Evolutionary conservation across 2,888 invertebrate species (phyloP), one percentile per base, ranked within the genome.

Genomic region (Tachina grossa): DNA sequence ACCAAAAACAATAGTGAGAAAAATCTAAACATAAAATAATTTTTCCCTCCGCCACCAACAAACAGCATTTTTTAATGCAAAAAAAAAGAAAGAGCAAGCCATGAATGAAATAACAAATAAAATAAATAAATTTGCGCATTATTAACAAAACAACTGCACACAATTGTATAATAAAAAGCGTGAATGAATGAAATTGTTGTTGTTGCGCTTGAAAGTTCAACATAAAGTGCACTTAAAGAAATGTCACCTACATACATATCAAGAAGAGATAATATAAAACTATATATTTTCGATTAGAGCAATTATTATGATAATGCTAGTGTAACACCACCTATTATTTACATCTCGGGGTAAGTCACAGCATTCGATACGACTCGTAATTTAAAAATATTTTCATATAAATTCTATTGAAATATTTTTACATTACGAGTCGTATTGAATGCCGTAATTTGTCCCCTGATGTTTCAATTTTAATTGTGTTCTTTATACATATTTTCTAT

Each of bases 121-220:
- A 72, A 66, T 72, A 83, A 83, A 83, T 83, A 72, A 78, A 83
- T 83, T 72, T 83, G 43, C 72, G 61, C 59, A 59, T 83, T 83
- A 78, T 78, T 72, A 61, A 61, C 65, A 78, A n/a, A 83, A 72
- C 77, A 78, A 78, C 72, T 66, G 59, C 51, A 71, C 19, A 57
- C 69, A 76, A 76, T 82, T 76, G 55, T 22, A 51, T 51, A 72
- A 83, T 61, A 61, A 41, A 72, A 72, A 57, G 76, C 71, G 77
- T 77, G 65, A 77, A 78, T 31, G 31, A 31, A 31, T 31, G 31
- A 31, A 31, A 31, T 31, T 31, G 66, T 77, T 72, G 45, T 59
- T 16, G 8, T n/a, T 11, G 11, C 16, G 4, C 45, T 71, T 55
- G 22, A 9, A 59, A 68, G 45, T 45, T 13, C 41, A 57, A 66